phyloP scores from a whole-genome alignment of 2,888 invertebrate genomes.

The Drosophila bunnanda region DNA sequence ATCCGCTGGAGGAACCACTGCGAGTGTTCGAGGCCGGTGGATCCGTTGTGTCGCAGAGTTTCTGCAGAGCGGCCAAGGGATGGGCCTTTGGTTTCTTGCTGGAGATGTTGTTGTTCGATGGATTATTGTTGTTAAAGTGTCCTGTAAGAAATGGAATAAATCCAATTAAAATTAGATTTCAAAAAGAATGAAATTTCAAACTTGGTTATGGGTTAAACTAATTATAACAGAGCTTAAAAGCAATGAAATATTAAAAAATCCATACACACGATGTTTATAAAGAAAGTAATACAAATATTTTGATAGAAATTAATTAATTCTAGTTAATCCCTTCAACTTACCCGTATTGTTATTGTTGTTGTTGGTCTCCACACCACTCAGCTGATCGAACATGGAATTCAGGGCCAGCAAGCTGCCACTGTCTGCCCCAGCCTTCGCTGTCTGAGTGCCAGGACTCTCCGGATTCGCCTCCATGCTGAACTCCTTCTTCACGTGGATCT shows the following conservation, averaged over 20 bases:
- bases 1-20: conserved; percentile 43
- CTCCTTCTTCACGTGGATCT: conserved; percentile 85
- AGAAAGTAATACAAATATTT: not conserved
- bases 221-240: not conserved
- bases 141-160: conserved; percentile 35
- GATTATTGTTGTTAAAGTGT: conserved; percentile 58
- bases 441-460: conserved; percentile 86
- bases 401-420: conserved; percentile 88
- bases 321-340: not conserved
- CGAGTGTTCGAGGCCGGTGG: conserved; percentile 83
- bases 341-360: conserved; percentile 62
- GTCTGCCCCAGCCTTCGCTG: conserved; percentile 64
- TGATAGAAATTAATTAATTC: not conserved
- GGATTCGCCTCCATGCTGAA: conserved; percentile 72
- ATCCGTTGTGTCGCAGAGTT: conserved; percentile 97
- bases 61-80: conserved; percentile 96
- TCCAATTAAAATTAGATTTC: not conserved
- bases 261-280: not conserved
- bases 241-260: not conserved
- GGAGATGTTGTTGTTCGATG: conserved; percentile 23
- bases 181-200: not conserved
- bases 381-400: conserved; percentile 95
- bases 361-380: conserved; percentile 50
- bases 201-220: not conserved
- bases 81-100: conserved; percentile 87